phyloP scores from a whole-genome alignment of 2,888 invertebrate genomes.

The Congeria kusceri region DNA sequence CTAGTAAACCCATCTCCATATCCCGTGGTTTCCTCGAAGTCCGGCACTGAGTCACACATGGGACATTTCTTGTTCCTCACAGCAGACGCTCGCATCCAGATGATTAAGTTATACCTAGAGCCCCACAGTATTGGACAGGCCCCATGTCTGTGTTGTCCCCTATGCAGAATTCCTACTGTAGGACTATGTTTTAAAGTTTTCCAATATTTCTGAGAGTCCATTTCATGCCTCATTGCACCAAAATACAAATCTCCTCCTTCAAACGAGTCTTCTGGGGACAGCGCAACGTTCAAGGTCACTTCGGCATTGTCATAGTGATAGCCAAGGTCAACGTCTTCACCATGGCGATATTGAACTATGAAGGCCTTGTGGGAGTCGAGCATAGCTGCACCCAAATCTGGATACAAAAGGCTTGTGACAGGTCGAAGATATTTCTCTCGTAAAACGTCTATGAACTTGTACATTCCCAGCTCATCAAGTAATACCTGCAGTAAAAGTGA shows the following conservation, averaged over 20 bases:
- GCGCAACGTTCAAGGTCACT: slow-evolving; percentile 85
- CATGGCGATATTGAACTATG: slow-evolving; percentile 84
- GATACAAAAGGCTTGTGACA: slow-evolving; percentile 81
- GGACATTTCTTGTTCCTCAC: slow-evolving; percentile 85
- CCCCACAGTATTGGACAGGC: slow-evolving; percentile 84
- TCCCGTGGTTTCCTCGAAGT: slow-evolving; percentile 76
- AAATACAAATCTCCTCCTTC: slow-evolving; percentile 85
- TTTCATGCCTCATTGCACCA: slow-evolving; percentile 80
- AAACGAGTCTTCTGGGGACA: slow-evolving; percentile 82
- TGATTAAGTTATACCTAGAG: slow-evolving; percentile 85
- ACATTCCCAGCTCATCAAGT: slow-evolving; percentile 85
- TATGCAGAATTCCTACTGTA: slow-evolving; percentile 84
- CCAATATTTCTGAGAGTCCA: slow-evolving; percentile 28
- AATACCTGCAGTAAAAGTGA: slow-evolving; percentile 78
- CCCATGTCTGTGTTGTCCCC: slow-evolving; percentile 85
- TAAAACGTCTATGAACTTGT: slow-evolving; percentile 83
- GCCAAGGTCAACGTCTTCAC: slow-evolving; percentile 83
- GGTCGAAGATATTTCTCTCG: slow-evolving; percentile 83
- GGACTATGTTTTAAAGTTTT: slow-evolving; percentile 74
- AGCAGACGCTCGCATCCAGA: slow-evolving; percentile 86
- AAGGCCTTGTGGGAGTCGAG: slow-evolving; percentile 86
- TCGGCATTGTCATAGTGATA: slow-evolving; percentile 86
- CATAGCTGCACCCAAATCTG: slow-evolving; percentile 82
- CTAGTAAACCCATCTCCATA: slow-evolving; percentile 82
- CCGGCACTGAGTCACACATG: slow-evolving; percentile 85